These are phyloP conservation scores for Willowsia nigromaculata DNA, from an alignment of 2,888 invertebrate genomes.

Conservation along the genomic window DNA sequence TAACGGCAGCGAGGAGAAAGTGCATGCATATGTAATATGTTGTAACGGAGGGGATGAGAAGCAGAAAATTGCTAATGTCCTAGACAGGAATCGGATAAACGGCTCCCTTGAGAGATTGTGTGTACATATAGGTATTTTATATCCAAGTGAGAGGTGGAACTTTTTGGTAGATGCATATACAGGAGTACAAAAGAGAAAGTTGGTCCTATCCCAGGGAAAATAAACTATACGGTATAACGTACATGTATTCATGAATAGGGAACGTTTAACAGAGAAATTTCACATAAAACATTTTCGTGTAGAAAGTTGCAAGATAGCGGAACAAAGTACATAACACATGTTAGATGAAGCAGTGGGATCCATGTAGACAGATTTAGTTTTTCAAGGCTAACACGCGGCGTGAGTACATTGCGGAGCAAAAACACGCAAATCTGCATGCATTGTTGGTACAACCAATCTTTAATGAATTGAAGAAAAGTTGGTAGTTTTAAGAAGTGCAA, in stretches of 20 bases:
- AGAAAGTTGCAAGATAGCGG: neutral
- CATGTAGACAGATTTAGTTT: neutral
- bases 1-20: neutral
- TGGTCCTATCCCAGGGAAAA: neutral
- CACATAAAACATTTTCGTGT: neutral
- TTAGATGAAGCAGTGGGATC: neutral
- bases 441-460: neutral
- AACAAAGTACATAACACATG: neutral
- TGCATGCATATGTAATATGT: neutral
- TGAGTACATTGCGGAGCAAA: too few species aligned
- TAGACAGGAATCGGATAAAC: slow-evolving; percentile 69
- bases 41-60: slow-evolving; percentile 38
- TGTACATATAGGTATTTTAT: neutral
- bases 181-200: slow-evolving; percentile 23
- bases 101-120: slow-evolving; percentile 59
- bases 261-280: neutral
- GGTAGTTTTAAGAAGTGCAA: neutral
- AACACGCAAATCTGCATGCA: neutral
- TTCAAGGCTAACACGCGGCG: neutral
- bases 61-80: slow-evolving; percentile 69
- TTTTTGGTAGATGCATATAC: neutral
- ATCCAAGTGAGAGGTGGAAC: neutral
- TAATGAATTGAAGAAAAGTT: slow-evolving; percentile 27
- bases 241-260: neutral
- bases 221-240: neutral